phyloP scores from a whole-genome alignment of 2,113 vertebrate genomes.

The Pelmatolapia mariae region DNA sequence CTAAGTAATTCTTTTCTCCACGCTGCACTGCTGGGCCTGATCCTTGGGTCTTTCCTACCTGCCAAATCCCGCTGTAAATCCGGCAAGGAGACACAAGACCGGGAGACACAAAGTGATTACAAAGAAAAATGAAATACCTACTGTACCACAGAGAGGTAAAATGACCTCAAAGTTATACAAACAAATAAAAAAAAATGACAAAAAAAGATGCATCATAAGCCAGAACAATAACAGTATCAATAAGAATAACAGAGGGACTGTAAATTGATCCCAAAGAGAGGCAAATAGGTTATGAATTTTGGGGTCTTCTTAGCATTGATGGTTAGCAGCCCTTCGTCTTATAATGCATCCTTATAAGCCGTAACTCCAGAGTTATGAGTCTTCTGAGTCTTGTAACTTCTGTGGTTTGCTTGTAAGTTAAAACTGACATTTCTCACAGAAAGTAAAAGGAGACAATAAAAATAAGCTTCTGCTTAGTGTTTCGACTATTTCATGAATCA shows the following conservation, averaged over 20 bases:
- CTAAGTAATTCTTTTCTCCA: neutral
- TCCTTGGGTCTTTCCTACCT: neutral
- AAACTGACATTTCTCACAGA: neutral
- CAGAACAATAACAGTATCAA: neutral
- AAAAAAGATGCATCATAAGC: neutral
- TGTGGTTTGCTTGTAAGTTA: neutral
- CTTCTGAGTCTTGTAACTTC: neutral
- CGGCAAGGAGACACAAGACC: neutral
- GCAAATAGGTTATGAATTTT: neutral
- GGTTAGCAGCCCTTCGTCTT: neutral
- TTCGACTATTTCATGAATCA: slow-evolving; percentile 37
- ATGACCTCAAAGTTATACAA: neutral
- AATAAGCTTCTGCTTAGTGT: neutral
- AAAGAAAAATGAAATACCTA: neutral
- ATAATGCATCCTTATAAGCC: neutral
- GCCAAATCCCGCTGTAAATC: neutral
- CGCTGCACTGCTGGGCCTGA: neutral
- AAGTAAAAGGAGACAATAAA: neutral
- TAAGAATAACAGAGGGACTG: neutral
- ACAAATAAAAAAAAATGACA: neutral
- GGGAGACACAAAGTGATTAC: neutral
- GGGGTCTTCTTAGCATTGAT: neutral
- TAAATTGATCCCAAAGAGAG: neutral
- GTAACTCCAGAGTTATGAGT: neutral
- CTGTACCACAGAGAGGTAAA: neutral